Base-by-base conservation (phyloP, 2,113 vertebrate species). In the Aegithalos caudatus region DNA sequence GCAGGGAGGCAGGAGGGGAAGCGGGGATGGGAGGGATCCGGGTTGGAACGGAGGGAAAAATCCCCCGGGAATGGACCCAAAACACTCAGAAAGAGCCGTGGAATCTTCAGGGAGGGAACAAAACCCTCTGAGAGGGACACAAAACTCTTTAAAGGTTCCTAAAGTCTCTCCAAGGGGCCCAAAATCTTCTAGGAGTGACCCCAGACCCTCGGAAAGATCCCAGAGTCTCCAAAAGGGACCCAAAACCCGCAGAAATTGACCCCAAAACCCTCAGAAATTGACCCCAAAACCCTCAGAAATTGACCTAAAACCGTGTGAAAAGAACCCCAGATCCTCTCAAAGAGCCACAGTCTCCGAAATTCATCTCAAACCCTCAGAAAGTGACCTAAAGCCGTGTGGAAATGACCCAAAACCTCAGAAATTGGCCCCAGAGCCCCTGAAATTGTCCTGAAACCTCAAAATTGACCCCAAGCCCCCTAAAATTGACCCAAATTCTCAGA, bases 231-330 rank as follows among this genome's bases (percentile, higher is more conserved):
- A 6, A 7, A 3, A n/a, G 4, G 3, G 17, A 17, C 35, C 9
- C 37, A 0, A 53, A 40, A n/a, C n/a, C n/a, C n/a, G n/a, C n/a
- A n/a, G n/a, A n/a, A n/a, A n/a, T n/a, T n/a, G n/a, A n/a, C n/a
- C 12, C 14, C 8, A 2, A 12, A 27, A 44, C n/a, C 1, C 11
- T 18, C 14, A 0, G 12, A 5, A 12, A 16, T 9, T 6, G 1
- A 9, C 33, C 20, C 6, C 6, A 47, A 56, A 44, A 3, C 28
- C 25, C 6, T n/a, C 17, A 2, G 3, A 14, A 35, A 13, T 6
- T 3, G 24, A 4, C 9, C 22, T 23, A 0, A 17, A 25, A 3
- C 9, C 5, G n/a, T n/a, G n/a, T n/a, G n/a, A n/a, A n/a, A n/a
- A n/a, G n/a, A n/a, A n/a, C n/a, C n/a, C n/a, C n/a, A n/a, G n/a